Evolutionary conservation across 2,888 invertebrate genomes (phyloP).

Genomic region (Agrypnus murinus): DNA sequence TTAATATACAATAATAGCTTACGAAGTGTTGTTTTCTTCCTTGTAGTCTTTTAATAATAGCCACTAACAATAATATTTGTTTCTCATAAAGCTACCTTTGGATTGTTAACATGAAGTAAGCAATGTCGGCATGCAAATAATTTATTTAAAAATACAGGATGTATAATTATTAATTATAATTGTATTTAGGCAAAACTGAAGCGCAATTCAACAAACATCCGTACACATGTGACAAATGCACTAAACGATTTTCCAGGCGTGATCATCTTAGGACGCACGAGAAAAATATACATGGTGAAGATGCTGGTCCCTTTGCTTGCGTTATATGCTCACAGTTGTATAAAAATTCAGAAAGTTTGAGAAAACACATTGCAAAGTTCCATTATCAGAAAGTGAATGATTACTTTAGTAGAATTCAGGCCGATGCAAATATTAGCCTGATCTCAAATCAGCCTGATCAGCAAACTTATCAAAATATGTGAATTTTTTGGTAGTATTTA

Average conservation of each 20-base stretch:
- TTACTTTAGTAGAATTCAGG: slow-evolving; percentile 20
- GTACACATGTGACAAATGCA: slow-evolving; percentile 69
- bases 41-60: slow-evolving; percentile 10
- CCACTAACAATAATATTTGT: too few relatives aligned
- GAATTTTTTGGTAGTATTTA: too few relatives aligned
- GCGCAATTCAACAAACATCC: slow-evolving; percentile 59
- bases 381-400: slow-evolving; percentile 61
- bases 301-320: slow-evolving; percentile 71
- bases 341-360: slow-evolving; percentile 71
- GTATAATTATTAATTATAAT: slow-evolving; percentile 55
- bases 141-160: too few relatives aligned
- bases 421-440: slow-evolving; percentile 24
- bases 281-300: slow-evolving; percentile 72
- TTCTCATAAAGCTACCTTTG: slow-evolving; percentile 49
- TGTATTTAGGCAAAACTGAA: slow-evolving; percentile 66
- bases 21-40: neutral
- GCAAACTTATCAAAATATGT: too few relatives aligned
- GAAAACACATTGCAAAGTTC: slow-evolving; percentile 71
- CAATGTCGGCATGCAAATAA: slow-evolving; percentile 54
- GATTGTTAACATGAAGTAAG: slow-evolving; percentile 56
- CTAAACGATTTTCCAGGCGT: slow-evolving; percentile 69
- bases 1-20: neutral
- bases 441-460: too few relatives aligned
- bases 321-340: slow-evolving; percentile 70
- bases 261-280: slow-evolving; percentile 71